These are phyloP conservation scores for Lithophane leautieri DNA, from an alignment of 2,888 invertebrate genomes.

Conservation along the genomic window DNA sequence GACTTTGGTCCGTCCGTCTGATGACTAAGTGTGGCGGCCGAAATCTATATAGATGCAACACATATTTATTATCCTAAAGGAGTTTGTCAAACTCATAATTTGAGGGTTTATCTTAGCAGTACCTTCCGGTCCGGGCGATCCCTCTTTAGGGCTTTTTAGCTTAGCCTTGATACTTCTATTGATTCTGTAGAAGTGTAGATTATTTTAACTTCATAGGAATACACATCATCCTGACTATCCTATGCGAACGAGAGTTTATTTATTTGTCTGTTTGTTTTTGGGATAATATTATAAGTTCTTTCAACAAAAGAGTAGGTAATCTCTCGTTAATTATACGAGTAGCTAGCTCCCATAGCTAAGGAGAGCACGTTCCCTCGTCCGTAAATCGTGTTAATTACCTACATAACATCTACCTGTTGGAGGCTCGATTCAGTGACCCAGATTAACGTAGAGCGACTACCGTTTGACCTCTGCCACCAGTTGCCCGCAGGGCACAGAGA, in stretches of 20 bases:
- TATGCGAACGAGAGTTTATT: too few species aligned
- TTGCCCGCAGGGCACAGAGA: constrained; percentile 13
- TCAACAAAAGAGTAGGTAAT: background rate
- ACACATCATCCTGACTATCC: background rate
- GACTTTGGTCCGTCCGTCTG: background rate
- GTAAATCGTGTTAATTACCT: background rate
- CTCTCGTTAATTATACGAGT: background rate
- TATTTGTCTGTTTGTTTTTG: too few species aligned
- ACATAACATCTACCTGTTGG: too few species aligned
- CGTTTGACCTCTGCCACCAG: constrained; percentile 40
- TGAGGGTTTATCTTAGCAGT: background rate
- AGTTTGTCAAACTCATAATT: background rate
- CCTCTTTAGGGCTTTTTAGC: too few species aligned
- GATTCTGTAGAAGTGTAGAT: background rate
- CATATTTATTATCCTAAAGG: background rate
- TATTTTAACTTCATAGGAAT: background rate
- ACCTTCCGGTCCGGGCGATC: too few species aligned
- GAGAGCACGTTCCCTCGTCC: background rate
- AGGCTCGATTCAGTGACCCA: constrained; percentile 53
- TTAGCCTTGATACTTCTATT: too few species aligned
- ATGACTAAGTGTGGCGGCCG: background rate
- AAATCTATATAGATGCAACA: background rate
- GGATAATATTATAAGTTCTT: background rate
- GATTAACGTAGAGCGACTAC: constrained; percentile 29
- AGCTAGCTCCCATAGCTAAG: background rate